Percentiles rank a stretch among this genome's conserved stretches.
Evolutionary conservation across 2,113 vertebrate species (phyloP).

Genomic region (Indri indri): DNA sequence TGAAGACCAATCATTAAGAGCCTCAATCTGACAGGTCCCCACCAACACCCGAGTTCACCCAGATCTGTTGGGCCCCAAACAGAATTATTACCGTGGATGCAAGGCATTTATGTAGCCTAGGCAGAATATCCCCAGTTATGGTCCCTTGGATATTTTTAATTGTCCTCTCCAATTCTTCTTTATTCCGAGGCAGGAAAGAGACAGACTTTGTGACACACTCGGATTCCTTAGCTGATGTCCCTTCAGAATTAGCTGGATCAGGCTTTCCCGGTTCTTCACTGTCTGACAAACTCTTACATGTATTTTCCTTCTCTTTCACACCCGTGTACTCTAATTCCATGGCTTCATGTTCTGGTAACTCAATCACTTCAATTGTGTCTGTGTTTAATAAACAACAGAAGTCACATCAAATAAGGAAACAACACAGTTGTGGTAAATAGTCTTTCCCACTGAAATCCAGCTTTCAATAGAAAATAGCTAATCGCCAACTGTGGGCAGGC

Average conservation of each 20-base stretch:
- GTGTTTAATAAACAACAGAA: slow-evolving; percentile 60
- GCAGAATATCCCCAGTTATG: slow-evolving; percentile 90
- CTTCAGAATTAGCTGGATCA: background rate
- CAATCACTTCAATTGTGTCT: slow-evolving; percentile 70
- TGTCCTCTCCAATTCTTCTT: slow-evolving; percentile 89
- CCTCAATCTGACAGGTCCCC: background rate
- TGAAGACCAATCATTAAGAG: background rate
- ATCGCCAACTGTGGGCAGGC: background rate
- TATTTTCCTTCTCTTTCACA: slow-evolving; percentile 72
- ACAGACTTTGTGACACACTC: slow-evolving; percentile 53
- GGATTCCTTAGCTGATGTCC: slow-evolving; percentile 8
- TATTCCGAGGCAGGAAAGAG: slow-evolving; percentile 89
- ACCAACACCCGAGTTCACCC: background rate
- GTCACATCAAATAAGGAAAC: slow-evolving; percentile 12
- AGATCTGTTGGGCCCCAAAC: background rate
- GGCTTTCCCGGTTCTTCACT: background rate
- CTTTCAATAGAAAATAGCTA: background rate
- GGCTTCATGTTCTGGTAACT: slow-evolving; percentile 75
- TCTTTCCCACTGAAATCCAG: background rate
- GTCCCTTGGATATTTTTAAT: slow-evolving; percentile 90
- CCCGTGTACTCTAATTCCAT: slow-evolving; percentile 85
- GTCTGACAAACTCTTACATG: slow-evolving; percentile 6
- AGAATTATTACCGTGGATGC: slow-evolving; percentile 89
- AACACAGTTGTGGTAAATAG: background rate
- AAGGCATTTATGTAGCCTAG: slow-evolving; percentile 94